Percentiles rank a stretch among this genome's conserved stretches.
These are phyloP conservation scores for Centropus bengalensis DNA, from an alignment of 2,113 vertebrate genomes.

Conservation along the genomic window DNA sequence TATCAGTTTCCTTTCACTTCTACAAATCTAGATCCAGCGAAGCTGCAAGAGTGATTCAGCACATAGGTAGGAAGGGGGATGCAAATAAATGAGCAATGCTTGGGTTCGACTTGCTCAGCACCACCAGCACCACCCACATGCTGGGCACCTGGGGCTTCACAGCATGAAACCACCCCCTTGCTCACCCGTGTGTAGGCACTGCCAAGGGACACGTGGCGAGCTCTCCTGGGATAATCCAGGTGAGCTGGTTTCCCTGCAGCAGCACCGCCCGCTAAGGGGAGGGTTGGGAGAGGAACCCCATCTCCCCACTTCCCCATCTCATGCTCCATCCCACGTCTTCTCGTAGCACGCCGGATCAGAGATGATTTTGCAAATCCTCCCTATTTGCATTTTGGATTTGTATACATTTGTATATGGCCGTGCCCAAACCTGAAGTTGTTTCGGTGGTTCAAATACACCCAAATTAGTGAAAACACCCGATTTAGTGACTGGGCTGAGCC, in stretches of 20 bases:
- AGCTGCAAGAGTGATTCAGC: neutral
- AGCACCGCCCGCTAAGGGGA: neutral
- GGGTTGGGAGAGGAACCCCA: neutral
- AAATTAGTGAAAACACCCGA: rapidly evolving
- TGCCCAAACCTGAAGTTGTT: conserved; percentile 20
- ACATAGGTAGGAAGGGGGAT: neutral
- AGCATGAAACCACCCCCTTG: neutral
- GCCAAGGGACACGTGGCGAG: rapidly evolving
- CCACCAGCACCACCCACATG: rapidly evolving
- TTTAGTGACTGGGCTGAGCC: neutral
- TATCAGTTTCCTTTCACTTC: neutral
- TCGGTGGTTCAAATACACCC: neutral
- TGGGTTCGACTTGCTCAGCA: neutral
- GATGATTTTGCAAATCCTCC: neutral
- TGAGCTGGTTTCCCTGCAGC: neutral
- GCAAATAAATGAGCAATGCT: neutral
- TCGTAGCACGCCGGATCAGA: neutral
- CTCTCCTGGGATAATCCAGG: neutral
- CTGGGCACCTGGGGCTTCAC: neutral
- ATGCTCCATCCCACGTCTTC: neutral
- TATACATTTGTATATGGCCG: neutral
- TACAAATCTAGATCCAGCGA: neutral
- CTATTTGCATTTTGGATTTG: conserved; percentile 38
- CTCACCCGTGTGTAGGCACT: neutral
- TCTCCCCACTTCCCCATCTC: neutral